Evolutionary conservation across 2,113 vertebrate genomes (phyloP).

Genomic region (Porphyrio hochstetteri): DNA sequence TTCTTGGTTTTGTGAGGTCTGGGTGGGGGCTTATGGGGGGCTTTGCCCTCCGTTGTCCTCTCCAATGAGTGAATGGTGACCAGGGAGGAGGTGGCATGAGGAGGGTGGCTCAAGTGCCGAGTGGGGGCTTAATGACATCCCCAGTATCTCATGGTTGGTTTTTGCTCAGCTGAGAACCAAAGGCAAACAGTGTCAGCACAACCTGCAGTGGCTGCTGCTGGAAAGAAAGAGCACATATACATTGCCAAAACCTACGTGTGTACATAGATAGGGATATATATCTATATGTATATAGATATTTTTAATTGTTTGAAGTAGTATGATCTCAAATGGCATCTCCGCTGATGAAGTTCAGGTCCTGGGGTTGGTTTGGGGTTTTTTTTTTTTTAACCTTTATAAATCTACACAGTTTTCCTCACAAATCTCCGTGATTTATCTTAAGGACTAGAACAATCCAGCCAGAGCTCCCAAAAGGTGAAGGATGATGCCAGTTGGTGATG

Average conservation of each 20-base stretch:
- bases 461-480: not conserved
- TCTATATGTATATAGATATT: accelerated
- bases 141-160: not conserved
- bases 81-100: not conserved
- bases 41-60: not conserved
- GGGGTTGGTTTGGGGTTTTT: too few relatives aligned
- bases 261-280: too few relatives aligned
- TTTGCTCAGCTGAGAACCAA: not conserved
- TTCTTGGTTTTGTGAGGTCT: not conserved
- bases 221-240: not conserved
- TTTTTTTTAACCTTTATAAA: not conserved
- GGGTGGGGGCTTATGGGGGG: not conserved
- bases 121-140: too few relatives aligned
- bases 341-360: not conserved
- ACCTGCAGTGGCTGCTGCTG: not conserved
- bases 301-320: not conserved
- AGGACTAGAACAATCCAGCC: not conserved
- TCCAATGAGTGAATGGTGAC: not conserved
- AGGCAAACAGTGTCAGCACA: not conserved
- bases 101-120: not conserved
- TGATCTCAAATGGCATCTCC: not conserved
- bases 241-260: not conserved
- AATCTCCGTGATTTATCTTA: not conserved
- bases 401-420: not conserved
- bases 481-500: not conserved